Conservation (phyloP, 2,797 vertebrate species). For the Cryptoblepharus egeriae region DNA sequence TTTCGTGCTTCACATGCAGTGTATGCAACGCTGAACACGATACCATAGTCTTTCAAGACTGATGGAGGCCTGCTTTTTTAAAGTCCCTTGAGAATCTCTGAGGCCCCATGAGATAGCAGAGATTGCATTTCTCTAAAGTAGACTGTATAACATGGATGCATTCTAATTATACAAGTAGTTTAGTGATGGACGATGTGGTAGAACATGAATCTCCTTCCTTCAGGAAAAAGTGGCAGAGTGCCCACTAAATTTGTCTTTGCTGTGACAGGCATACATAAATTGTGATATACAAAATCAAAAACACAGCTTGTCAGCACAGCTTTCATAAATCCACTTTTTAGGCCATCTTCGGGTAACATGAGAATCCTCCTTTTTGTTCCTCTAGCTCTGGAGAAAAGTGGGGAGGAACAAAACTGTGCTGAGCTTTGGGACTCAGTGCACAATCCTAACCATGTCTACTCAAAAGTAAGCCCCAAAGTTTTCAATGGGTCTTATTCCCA, state of each 20-base stretch:
- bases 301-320: background rate
- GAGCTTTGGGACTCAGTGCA: too few relatives aligned
- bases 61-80: too few relatives aligned
- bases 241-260: too few relatives aligned
- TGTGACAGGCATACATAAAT: background rate
- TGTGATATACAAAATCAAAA: background rate
- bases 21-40: too few relatives aligned
- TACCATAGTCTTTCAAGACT: too few relatives aligned
- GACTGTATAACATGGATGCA: background rate
- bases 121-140: background rate
- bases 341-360: background rate
- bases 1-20: too few relatives aligned
- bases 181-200: background rate
- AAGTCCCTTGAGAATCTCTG: background rate
- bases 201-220: too few relatives aligned
- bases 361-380: background rate
- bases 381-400: background rate
- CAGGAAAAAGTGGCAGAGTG: too few relatives aligned
- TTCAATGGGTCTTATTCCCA: too few relatives aligned
- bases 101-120: background rate
- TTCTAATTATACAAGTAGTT: background rate
- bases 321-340: background rate
- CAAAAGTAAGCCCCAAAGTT: too few relatives aligned
- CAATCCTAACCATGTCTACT: too few relatives aligned
- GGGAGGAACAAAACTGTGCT: too few relatives aligned